A percentile compares a stretch with the other conserved stretches of the same genome.
Conservation (phyloP, 2,113 vertebrate species). For the Apus apus region DNA sequence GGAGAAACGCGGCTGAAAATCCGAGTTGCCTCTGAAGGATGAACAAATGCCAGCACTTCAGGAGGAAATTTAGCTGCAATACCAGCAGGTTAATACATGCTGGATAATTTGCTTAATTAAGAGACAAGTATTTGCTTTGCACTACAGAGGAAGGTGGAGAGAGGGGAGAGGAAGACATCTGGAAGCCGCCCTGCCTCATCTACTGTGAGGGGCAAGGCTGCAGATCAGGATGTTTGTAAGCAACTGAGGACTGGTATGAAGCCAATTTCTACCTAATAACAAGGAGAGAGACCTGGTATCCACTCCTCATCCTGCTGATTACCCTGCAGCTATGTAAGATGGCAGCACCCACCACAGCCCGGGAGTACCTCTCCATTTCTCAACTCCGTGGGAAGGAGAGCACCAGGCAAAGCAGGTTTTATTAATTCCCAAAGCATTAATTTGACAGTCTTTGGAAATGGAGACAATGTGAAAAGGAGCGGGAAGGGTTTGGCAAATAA, state of each 20-base stretch:
- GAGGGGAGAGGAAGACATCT: neutral
- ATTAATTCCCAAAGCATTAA: neutral
- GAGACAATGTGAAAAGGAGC: neutral
- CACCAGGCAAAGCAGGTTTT: neutral
- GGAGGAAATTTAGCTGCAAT: neutral
- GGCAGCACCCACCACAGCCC: neutral
- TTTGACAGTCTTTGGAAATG: neutral
- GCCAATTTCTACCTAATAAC: neutral
- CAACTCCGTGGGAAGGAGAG: neutral
- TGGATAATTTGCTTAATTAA: neutral
- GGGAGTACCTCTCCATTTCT: neutral
- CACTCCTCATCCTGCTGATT: neutral
- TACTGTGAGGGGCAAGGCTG: neutral
- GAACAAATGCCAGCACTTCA: neutral
- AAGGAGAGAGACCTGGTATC: neutral
- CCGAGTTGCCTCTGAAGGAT: neutral
- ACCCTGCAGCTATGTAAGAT: accelerated
- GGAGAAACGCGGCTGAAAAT: neutral
- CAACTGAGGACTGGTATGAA: neutral
- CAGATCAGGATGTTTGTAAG: neutral
- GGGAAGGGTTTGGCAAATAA: neutral
- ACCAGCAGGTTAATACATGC: neutral
- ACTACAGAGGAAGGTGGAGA: neutral
- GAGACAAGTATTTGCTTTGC: neutral
- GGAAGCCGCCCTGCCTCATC: neutral